Conservation (phyloP, 1,140 invertebrate genomes). For the Drosophila repleta region DNA sequence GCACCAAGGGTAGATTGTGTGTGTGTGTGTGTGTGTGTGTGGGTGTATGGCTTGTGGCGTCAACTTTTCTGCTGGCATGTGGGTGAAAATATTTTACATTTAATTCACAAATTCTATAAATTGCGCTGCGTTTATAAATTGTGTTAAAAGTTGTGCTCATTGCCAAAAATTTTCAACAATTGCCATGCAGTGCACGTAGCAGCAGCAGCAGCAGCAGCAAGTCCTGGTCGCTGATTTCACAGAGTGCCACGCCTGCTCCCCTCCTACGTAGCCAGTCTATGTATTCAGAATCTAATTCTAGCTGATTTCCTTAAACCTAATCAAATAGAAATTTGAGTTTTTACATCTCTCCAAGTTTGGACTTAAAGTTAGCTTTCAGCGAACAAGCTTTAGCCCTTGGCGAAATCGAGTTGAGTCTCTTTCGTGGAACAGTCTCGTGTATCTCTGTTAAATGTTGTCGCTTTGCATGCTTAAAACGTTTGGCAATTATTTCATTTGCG, state of each 20-base stretch:
- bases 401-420: not conserved
- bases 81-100: constrained; percentile 47
- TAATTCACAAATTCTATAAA: constrained; percentile 81
- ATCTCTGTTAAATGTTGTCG: constrained; percentile 41
- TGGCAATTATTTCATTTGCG: constrained; percentile 75
- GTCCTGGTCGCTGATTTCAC: constrained; percentile 60
- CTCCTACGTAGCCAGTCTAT: not conserved
- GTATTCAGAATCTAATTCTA: constrained; percentile 12
- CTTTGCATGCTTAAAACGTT: constrained; percentile 72
- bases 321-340: not conserved
- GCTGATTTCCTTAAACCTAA: not conserved
- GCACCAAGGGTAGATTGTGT: not conserved
- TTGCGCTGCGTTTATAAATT: constrained; percentile 77
- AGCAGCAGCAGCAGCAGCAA: constrained; percentile 7
- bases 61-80: constrained; percentile 60
- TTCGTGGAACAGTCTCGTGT: constrained; percentile 4
- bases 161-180: constrained; percentile 50
- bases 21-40: not conserved
- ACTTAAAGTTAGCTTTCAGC: too few relatives aligned
- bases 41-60: constrained; percentile 4
- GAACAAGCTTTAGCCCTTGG: not conserved
- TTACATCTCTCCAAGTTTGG: too few relatives aligned
- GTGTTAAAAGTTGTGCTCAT: constrained; percentile 73
- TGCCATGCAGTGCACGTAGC: constrained; percentile 66
- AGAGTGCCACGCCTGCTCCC: not conserved